These are phyloP conservation scores for Orchestes rusci DNA, from an alignment of 2,888 invertebrate genomes.

Conservation along the genomic window DNA sequence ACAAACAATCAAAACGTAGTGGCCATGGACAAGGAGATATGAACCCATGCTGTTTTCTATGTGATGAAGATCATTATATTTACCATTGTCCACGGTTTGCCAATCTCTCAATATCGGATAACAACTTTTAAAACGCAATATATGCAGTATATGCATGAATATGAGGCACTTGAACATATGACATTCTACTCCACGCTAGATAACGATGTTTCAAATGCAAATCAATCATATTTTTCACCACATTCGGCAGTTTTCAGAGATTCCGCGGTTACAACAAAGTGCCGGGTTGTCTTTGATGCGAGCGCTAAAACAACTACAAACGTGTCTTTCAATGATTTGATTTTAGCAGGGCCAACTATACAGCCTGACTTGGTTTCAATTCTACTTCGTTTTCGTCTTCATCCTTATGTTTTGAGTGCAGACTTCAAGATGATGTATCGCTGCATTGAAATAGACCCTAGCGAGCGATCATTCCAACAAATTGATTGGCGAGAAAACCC, in stretches of 20 bases:
- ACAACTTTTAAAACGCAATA: constrained; percentile 15
- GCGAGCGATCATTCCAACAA: constrained; percentile 17
- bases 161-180: constrained; percentile 19
- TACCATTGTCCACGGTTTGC: constrained; percentile 4
- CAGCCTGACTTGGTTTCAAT: constrained; percentile 19
- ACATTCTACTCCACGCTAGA: constrained; percentile 4
- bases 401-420: constrained; percentile 13
- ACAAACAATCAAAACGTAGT: background rate
- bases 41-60: background rate
- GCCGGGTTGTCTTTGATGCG: constrained; percentile 20
- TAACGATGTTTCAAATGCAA: background rate
- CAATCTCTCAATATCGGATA: constrained; percentile 9
- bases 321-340: constrained; percentile 12
- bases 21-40: too few species aligned
- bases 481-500: constrained; percentile 16
- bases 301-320: constrained; percentile 6
- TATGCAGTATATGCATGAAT: constrained; percentile 14
- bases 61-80: constrained; percentile 4
- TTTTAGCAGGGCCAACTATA: constrained; percentile 10
- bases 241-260: constrained; percentile 7
- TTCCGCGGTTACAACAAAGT: constrained; percentile 8
- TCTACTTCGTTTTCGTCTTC: constrained; percentile 10
- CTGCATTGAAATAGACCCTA: constrained; percentile 11
- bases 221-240: constrained; percentile 1
- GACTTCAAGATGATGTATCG: constrained; percentile 23